A percentile compares a stretch with the other conserved stretches of the same genome.
These are phyloP conservation scores for Agrenia bidenticulata DNA, from an alignment of 2,888 invertebrate species.

Conservation along the genomic window DNA sequence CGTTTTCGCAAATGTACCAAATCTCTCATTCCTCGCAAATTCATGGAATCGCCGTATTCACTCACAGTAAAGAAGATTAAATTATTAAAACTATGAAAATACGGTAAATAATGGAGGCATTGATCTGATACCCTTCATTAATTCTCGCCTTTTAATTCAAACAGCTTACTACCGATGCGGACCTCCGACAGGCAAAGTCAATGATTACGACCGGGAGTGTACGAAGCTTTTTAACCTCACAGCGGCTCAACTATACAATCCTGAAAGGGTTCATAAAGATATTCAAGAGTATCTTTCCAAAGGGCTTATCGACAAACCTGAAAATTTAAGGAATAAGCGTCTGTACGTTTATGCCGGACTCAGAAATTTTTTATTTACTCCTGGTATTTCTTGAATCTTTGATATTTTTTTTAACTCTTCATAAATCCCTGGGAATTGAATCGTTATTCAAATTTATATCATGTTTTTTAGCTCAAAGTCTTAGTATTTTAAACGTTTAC, in stretches of 20 bases:
- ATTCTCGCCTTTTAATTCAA: background rate
- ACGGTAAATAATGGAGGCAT: no score
- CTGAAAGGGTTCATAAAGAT: conserved; percentile 34
- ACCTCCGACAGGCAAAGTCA: conserved; percentile 26
- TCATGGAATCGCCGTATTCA: conserved; percentile 48
- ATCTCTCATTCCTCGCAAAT: conserved; percentile 43
- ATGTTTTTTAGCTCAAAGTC: background rate
- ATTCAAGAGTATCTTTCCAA: conserved; percentile 24
- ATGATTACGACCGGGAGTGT: conserved; percentile 34
- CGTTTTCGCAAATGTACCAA: conserved; percentile 46
- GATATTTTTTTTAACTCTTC: no score
- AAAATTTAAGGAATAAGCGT: conserved; percentile 26
- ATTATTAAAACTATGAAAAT: background rate
- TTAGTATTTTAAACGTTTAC: conserved; percentile 19
- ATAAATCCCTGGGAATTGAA: no score
- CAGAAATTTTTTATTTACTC: conserved; percentile 31
- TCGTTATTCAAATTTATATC: no score
- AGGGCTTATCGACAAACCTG: conserved; percentile 32
- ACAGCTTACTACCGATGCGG: conserved; percentile 44
- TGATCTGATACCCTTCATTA: no score
- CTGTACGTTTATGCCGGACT: conserved; percentile 43
- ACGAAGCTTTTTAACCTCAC: conserved; percentile 30
- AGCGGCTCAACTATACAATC: conserved; percentile 25
- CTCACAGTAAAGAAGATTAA: conserved; percentile 36
- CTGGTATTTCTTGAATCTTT: conserved; percentile 23